phyloP scores from a whole-genome alignment of 23 tunicate genomes.

The Oikopleura vanhoeffeni region DNA sequence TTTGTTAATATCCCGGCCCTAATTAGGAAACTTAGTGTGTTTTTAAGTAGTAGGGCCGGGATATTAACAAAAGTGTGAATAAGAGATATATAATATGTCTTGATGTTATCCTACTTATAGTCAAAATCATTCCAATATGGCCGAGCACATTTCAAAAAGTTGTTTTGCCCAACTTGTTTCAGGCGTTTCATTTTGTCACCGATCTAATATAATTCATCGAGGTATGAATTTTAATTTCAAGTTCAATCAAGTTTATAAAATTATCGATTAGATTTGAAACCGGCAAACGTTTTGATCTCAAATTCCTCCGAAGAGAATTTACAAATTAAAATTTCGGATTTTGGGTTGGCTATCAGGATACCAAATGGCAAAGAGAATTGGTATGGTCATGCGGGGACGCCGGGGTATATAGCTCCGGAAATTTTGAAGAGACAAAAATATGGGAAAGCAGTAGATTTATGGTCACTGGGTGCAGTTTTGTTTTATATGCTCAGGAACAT shows the following conservation, averaged over 20 bases:
- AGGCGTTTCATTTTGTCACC: not conserved
- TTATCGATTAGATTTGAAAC: constrained; percentile 1
- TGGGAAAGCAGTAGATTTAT: not conserved
- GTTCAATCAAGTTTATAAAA: not conserved
- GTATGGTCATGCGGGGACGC: constrained; percentile 5
- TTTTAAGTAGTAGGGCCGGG: too few species aligned
- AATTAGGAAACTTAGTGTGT: too few species aligned
- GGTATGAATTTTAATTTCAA: not conserved
- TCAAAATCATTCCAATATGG: too few species aligned
- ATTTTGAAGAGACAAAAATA: not conserved
- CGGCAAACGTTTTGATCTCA: not conserved
- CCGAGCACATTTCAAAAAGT: too few species aligned
- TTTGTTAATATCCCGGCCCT: too few species aligned
- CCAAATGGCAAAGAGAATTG: not conserved
- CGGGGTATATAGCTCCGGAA: constrained; percentile 1
- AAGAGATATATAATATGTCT: too few species aligned
- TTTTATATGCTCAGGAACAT: too few species aligned
- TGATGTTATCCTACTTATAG: too few species aligned
- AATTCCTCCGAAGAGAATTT: not conserved
- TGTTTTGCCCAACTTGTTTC: not conserved
- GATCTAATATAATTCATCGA: not conserved
- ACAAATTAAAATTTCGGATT: not conserved
- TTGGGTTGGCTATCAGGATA: not conserved
- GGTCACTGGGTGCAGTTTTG: not conserved
- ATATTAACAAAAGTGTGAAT: too few species aligned